A percentile compares a stretch with the other conserved stretches of the same genome.
These are phyloP conservation scores for Dyspetes luteomarginatus DNA, from an alignment of 2,888 invertebrate species.

Conservation along the genomic window DNA sequence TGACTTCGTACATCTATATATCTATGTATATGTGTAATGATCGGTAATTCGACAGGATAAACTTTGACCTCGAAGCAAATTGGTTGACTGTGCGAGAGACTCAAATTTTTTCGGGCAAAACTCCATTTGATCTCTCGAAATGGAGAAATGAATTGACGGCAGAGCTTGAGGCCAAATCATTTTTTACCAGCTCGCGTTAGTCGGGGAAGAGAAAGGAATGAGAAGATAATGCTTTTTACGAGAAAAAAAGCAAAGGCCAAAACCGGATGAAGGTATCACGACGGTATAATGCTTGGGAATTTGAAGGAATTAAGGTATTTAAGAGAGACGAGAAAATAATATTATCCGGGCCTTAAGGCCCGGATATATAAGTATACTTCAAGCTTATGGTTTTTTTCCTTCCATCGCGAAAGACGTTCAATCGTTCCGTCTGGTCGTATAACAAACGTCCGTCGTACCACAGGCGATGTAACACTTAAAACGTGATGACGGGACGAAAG, in stretches of 20 bases:
- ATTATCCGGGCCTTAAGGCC: constrained; percentile 1
- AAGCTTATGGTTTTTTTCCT: constrained; percentile 40
- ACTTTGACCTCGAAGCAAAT: constrained; percentile 22
- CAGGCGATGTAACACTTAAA: constrained; percentile 16
- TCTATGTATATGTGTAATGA: constrained; percentile 40
- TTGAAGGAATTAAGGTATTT: constrained; percentile 42
- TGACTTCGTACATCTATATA: not conserved
- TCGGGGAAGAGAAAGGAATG: not conserved
- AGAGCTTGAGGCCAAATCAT: constrained; percentile 21
- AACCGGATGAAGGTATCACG: constrained; percentile 49
- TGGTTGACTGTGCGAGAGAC: constrained; percentile 37
- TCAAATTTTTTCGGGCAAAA: constrained; percentile 29
- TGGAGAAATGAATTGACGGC: constrained; percentile 26
- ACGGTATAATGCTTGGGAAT: constrained; percentile 42
- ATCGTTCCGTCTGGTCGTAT: constrained; percentile 14
- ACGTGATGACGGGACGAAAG: constrained; percentile 40
- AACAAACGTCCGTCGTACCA: constrained; percentile 22
- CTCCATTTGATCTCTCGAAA: constrained; percentile 6
- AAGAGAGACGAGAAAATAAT: constrained; percentile 47
- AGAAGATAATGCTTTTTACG: not conserved
- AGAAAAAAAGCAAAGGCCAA: constrained; percentile 26
- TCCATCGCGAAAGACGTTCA: constrained; percentile 25
- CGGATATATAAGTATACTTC: constrained; percentile 5
- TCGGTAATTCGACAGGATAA: constrained; percentile 57
- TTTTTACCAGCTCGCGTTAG: constrained; percentile 6